Evolutionary conservation across 2,113 vertebrate species (phyloP).

Genomic region (Thomomys bottae): DNA sequence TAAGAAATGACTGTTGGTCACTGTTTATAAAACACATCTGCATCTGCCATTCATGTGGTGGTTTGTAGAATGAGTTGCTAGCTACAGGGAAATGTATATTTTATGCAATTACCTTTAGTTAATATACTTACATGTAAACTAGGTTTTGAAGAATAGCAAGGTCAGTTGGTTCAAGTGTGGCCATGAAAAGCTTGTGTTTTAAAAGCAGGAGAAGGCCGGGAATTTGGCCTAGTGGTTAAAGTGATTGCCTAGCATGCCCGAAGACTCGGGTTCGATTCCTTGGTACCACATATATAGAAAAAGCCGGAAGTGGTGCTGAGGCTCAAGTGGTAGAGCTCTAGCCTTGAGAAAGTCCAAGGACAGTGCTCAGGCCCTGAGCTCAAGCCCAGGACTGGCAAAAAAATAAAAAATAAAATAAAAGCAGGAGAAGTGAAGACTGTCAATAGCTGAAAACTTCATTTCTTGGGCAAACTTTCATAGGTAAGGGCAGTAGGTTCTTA

Average conservation of each 20-base stretch:
- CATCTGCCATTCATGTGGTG: not conserved
- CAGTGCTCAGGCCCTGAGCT: too few relatives aligned
- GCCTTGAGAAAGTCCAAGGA: too few relatives aligned
- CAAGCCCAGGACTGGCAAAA: too few relatives aligned
- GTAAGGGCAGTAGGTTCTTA: not conserved
- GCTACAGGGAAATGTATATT: not conserved
- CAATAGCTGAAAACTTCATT: not conserved
- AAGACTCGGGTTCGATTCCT: too few relatives aligned
- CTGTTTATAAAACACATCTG: not conserved
- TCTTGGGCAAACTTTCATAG: not conserved
- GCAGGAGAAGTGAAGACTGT: not conserved
- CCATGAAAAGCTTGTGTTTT: not conserved
- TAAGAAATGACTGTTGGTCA: not conserved
- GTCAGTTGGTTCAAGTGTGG: not conserved
- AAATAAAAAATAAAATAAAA: too few relatives aligned
- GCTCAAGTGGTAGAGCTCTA: too few relatives aligned
- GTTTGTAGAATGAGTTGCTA: not conserved
- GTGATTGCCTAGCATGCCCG: too few relatives aligned
- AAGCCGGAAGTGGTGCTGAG: too few relatives aligned
- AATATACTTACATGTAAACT: not conserved
- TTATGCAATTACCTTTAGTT: not conserved
- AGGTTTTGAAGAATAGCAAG: not conserved
- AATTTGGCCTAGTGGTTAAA: too few relatives aligned
- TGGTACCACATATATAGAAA: too few relatives aligned
- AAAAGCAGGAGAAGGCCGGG: not conserved